Evolutionary conservation across 2,797 vertebrate species (phyloP), one percentile per base, ranked within the genome.

Genomic region (Notolepis coatsorum): DNA sequence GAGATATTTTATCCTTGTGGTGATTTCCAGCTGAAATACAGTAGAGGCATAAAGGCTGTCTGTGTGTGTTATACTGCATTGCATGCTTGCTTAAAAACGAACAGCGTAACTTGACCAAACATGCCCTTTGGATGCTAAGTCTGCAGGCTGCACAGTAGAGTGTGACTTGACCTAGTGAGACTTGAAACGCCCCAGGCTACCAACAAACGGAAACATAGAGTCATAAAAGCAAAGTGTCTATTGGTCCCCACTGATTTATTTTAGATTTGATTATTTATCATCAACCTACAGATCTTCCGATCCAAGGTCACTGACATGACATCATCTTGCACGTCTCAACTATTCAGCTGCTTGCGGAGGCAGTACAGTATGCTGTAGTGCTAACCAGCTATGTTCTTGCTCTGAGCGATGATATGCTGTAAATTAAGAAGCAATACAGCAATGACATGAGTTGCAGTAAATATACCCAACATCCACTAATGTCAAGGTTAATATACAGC

Each of bases 121-220:
- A 61, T 68, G 43, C 51, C 49, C 49, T 75, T 51, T 51, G 56
- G 51, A 55, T 41, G 51, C 71, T 21, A 76, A 35, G 66, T 68
- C 56, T 27, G 21, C 71, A 24, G 54, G 67, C 65, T 62, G 43
- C 37, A 42, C 25, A 28, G 5, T 53, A 52, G 23, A 49, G 55
- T 37, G 55, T 71, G 43, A 82, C 64, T 46, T 56, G 55, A 77
- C 41, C 69, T 49, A 80, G 55, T 50, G 37, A 64, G 69, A 65
- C 46, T 73, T 60, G 45, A 71, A 46, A 65, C 6, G 0, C 68
- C 38, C 5, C 7, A 15, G 41, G 54, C 59, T 53, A 17, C 47
- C 48, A 39, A 38, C 71, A 67, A 24, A 58, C 35, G 18, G 21
- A 75, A 61, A 67, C 15, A 58, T 71, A 61, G 35, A 57, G 60